Conservation (phyloP, 2,113 vertebrate species). For the Cromileptes altivelis region DNA sequence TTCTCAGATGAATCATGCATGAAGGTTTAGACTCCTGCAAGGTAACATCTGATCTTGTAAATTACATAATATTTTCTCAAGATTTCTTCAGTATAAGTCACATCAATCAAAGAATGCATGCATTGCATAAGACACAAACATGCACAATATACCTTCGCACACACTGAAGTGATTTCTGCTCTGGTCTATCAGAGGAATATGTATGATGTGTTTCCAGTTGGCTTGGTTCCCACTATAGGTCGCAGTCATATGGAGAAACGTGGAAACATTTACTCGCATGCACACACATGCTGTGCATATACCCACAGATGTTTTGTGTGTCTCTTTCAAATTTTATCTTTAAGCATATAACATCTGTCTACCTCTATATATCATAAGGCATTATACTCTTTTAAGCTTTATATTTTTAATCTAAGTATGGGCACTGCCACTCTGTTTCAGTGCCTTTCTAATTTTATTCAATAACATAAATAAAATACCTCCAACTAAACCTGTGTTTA, state of each 20-base stretch:
- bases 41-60: not conserved
- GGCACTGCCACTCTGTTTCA: not conserved
- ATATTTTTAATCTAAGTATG: not conserved
- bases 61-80: not conserved
- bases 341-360: not conserved
- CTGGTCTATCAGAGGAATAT: not conserved
- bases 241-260: conserved; percentile 2
- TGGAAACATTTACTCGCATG: conserved; percentile 34
- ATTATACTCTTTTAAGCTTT: not conserved
- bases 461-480: not conserved
- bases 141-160: not conserved
- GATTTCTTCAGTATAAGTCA: too few species aligned
- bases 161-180: conserved; percentile 31
- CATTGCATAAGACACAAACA: not conserved
- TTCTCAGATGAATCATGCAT: not conserved
- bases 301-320: not conserved
- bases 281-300: not conserved
- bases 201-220: conserved; percentile 52
- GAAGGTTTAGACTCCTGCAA: not conserved
- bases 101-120: not conserved
- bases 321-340: not conserved
- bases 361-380: not conserved
- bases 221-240: conserved; percentile 14
- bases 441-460: not conserved
- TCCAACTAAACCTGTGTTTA: not conserved